These are phyloP conservation scores for Oceanites oceanicus DNA, from an alignment of 2,113 vertebrate species.

Conservation along the genomic window DNA sequence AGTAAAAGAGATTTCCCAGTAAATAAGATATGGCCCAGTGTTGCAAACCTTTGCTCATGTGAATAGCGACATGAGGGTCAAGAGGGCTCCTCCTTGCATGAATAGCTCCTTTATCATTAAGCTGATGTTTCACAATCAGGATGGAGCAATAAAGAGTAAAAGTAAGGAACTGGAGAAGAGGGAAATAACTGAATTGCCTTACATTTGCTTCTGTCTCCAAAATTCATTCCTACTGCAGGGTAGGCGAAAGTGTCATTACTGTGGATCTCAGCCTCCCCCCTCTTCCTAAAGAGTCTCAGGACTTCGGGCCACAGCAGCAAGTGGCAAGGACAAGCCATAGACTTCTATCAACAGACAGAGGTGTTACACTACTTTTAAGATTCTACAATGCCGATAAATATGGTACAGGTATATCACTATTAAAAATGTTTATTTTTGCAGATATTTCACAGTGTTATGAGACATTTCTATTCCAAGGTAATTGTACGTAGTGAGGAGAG, in stretches of 20 bases:
- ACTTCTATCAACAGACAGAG: background rate
- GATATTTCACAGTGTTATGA: background rate
- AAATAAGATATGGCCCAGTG: conserved; percentile 26
- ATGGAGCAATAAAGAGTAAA: conserved; percentile 50
- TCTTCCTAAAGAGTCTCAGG: background rate
- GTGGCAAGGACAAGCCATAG: background rate
- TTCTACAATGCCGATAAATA: background rate
- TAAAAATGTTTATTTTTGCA: background rate
- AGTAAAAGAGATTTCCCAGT: conserved; percentile 9
- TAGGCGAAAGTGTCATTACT: background rate
- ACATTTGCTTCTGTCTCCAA: background rate
- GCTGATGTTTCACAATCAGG: conserved; percentile 26
- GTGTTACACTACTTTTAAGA: background rate
- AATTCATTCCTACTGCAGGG: background rate
- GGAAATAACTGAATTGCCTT: background rate
- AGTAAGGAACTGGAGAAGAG: conserved; percentile 26
- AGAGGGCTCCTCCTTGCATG: conserved; percentile 30
- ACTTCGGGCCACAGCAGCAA: background rate
- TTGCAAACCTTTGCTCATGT: conserved; percentile 26
- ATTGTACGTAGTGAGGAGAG: background rate
- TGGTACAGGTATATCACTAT: background rate
- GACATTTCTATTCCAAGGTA: background rate
- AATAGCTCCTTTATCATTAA: conserved; percentile 48
- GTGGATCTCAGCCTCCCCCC: background rate
- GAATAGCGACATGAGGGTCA: background rate